Base-by-base conservation (phyloP, 2,888 invertebrate genomes). In the Mallateleia sp. region DNA sequence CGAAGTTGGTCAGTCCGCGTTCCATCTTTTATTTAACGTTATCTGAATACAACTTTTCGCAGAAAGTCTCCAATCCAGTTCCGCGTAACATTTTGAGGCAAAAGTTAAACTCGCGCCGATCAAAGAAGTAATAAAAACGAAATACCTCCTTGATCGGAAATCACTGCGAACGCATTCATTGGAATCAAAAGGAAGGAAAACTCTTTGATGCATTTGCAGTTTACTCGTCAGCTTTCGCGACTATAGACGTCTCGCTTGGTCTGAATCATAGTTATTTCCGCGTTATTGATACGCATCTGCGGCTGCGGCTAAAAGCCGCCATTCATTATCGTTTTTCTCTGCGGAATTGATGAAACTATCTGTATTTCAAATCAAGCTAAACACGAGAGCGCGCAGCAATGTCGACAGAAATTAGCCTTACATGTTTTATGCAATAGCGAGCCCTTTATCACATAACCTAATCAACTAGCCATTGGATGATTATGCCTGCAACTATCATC, bases 71-170 rank as follows among this genome's bases (percentile, higher is more conserved):
- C 71, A 9, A 58, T 28, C 58, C 58, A 45, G 71, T 25, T 42
- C 24, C 25, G 25, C 71, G 56, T 50, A 18, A 52, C 6, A 32
- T 20, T 71, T 54, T 69, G 67, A 50, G 38, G 69, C 20, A 32
- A 14, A 69, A 52, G 54, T 54, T 71, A 56, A 71, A 42, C 18
- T 42, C 32, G 11, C 15, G 11, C 9, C 28, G 32, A 67, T 67
- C 20, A 56, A 71, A 71, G 54, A 71, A 71, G 71, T 56, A 54
- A 71, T 54, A 71, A 56, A 56, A 71, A 71, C 56, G 42, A 56
- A 71, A 71, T 71, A 56, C 42, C 18, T 42, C n/a, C 50, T 52
- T 52, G 56, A 71, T 71, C 71, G 71, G 28, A 56, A 71, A 71
- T 56, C 71, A 14, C 42, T 56, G 56, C 56, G n/a, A 18, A 56